Conservation (phyloP, 2,797 vertebrate species). For the Phalloptychus januarius region DNA sequence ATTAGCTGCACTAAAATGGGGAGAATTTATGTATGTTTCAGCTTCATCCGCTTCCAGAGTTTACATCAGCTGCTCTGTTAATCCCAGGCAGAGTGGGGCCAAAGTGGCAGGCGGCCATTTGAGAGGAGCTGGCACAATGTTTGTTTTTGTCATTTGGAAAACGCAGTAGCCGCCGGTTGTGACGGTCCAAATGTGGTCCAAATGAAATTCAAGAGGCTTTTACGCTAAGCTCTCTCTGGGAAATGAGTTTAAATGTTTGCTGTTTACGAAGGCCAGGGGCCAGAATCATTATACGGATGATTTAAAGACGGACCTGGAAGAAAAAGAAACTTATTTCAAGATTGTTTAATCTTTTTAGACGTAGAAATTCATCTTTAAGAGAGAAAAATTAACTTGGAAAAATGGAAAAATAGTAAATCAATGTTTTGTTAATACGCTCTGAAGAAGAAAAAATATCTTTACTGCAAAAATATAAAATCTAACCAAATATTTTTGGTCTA, state of each 20-base stretch:
- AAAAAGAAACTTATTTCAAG: not conserved
- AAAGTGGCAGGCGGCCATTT: constrained; percentile 18
- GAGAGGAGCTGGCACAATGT: constrained; percentile 15
- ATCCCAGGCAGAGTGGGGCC: constrained; percentile 30
- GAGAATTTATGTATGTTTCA: constrained; percentile 15
- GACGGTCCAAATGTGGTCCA: constrained; percentile 4
- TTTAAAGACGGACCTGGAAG: not conserved
- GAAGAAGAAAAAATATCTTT: no score
- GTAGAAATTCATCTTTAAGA: not conserved
- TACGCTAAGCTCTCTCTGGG: constrained; percentile 1
- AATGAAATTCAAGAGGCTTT: constrained; percentile 10
- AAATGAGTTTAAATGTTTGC: not conserved
- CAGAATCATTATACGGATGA: not conserved
- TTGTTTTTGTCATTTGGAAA: constrained; percentile 14
- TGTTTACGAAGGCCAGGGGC: not conserved
- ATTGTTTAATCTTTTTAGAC: not conserved
- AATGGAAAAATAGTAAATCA: not conserved
- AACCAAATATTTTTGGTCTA: no score
- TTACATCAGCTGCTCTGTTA: constrained; percentile 32
- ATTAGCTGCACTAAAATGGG: not conserved
- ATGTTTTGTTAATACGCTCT: no score
- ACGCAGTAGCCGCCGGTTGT: constrained; percentile 3
- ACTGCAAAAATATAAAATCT: no score
- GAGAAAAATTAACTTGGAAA: not conserved
- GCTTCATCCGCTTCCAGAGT: constrained; percentile 16